These are phyloP conservation scores for Mus spicilegus DNA, from an alignment of 2,113 vertebrate species.

Conservation along the genomic window DNA sequence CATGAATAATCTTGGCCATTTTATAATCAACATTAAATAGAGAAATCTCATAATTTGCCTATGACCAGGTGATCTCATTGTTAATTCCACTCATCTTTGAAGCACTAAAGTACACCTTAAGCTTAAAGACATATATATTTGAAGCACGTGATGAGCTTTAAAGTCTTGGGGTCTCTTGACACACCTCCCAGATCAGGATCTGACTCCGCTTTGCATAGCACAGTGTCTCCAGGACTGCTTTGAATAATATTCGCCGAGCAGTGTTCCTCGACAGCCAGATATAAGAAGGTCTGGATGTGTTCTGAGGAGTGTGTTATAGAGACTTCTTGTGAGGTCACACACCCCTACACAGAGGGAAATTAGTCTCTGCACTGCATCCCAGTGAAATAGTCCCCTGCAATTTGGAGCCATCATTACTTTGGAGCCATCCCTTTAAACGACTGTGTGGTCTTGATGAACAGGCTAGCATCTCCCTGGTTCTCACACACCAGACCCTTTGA, in stretches of 20 bases:
- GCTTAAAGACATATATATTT: background rate
- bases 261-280: background rate
- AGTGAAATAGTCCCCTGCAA: background rate
- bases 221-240: background rate
- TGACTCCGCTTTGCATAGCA: background rate
- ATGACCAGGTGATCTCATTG: conserved; percentile 40
- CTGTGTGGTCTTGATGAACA: background rate
- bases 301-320: background rate
- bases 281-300: background rate
- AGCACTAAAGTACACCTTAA: background rate
- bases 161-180: background rate
- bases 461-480: background rate
- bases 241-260: background rate
- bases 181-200: background rate
- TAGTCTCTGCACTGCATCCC: background rate
- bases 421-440: background rate
- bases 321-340: conserved; percentile 7
- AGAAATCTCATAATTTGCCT: conserved; percentile 25
- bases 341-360: background rate
- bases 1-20: conserved; percentile 52
- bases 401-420: background rate
- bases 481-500: background rate
- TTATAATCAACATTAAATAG: background rate
- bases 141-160: background rate
- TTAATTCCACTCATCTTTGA: background rate